These are phyloP conservation scores for Noctua pronuba DNA, from an alignment of 2,888 invertebrate species.

Conservation along the genomic window DNA sequence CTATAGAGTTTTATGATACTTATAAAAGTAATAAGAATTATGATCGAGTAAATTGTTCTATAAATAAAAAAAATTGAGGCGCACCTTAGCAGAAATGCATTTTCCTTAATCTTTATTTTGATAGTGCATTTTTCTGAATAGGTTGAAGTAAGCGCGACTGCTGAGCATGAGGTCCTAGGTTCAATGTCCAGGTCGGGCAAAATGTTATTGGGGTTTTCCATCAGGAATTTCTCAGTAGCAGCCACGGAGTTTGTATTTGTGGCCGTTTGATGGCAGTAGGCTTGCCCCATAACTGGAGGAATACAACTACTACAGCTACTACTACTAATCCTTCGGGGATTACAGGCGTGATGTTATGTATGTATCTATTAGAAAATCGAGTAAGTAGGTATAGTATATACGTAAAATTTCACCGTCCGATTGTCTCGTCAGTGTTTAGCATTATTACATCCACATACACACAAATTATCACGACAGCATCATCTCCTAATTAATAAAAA, in stretches of 20 bases:
- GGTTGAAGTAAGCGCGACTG: too few species aligned
- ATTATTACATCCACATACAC: background rate
- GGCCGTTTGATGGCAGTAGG: too few species aligned
- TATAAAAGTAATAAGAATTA: constrained; percentile 60
- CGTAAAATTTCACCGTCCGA: background rate
- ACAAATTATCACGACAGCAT: background rate
- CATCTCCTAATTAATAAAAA: background rate
- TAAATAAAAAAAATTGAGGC: background rate
- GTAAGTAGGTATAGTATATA: background rate
- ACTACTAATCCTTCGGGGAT: too few species aligned
- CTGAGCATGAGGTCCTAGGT: too few species aligned
- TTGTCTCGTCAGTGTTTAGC: background rate
- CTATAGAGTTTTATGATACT: constrained; percentile 56
- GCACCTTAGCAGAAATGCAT: background rate
- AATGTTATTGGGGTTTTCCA: too few species aligned
- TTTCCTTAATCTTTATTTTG: background rate
- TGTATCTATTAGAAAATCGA: background rate
- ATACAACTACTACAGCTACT: too few species aligned
- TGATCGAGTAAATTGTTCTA: constrained; percentile 14
- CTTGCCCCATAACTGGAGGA: too few species aligned
- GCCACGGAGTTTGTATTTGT: too few species aligned
- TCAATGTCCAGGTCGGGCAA: too few species aligned
- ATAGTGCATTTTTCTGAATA: too few species aligned
- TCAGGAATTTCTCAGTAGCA: too few species aligned
- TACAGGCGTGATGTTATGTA: too few species aligned